phyloP scores from a whole-genome alignment of 2,113 vertebrate species.

The Zosterops borbonicus region DNA sequence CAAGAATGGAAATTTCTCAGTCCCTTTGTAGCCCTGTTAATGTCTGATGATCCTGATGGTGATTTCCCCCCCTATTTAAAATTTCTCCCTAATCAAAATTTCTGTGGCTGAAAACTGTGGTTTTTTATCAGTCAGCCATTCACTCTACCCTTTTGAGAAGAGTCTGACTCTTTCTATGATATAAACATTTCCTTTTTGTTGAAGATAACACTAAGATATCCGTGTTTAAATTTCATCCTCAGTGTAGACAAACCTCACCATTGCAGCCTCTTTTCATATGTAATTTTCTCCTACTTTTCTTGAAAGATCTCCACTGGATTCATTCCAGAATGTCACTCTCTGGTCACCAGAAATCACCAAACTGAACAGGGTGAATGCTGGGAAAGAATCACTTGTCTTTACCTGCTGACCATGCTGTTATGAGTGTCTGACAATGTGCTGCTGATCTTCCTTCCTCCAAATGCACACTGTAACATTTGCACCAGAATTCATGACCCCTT shows the following conservation, averaged over 20 bases:
- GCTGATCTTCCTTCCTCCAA: background rate
- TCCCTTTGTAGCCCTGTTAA: background rate
- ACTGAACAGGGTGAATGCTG: background rate
- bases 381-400: background rate
- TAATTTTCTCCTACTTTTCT: background rate
- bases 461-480: background rate
- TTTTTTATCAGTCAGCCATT: background rate
- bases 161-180: background rate
- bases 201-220: background rate
- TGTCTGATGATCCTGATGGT: background rate
- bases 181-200: background rate
- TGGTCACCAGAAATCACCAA: background rate
- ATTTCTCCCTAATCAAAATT: background rate
- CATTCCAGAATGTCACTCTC: background rate
- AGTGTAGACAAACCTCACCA: background rate
- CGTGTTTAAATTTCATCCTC: background rate
- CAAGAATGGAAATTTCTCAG: background rate
- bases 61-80: background rate
- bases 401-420: background rate
- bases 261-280: background rate
- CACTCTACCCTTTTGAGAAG: background rate
- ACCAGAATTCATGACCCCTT: background rate
- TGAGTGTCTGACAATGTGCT: background rate
- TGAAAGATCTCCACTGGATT: background rate
- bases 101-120: fast-evolving